Conservation (phyloP, 1,140 invertebrate genomes). For the Andrena cerasifolii region DNA sequence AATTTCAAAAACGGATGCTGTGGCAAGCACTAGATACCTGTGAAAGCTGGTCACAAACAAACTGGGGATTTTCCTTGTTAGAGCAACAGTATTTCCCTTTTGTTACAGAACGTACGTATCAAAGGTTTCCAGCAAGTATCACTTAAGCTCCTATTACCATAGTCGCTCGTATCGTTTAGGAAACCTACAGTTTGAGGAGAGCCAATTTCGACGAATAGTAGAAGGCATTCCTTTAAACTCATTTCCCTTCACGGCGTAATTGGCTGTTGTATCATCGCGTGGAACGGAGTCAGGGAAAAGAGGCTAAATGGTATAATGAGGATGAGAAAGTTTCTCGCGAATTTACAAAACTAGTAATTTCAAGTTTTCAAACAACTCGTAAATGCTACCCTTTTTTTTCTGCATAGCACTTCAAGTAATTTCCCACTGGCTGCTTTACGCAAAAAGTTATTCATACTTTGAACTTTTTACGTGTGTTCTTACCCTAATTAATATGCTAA, state of each 20-base stretch:
- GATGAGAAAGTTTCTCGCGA: conserved; percentile 46
- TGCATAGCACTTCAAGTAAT: not conserved
- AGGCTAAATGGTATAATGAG: conserved; percentile 43
- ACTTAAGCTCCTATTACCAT: not conserved
- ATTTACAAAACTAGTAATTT: conserved; percentile 30
- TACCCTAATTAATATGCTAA: not conserved
- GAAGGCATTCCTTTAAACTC: conserved; percentile 57
- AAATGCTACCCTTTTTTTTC: conserved; percentile 39
- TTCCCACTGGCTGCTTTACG: not conserved
- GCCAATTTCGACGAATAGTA: conserved; percentile 42
- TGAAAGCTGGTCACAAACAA: too few species aligned
- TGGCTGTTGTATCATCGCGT: conserved; percentile 37
- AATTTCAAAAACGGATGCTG: too few species aligned
- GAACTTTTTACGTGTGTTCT: not conserved
- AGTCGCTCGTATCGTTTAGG: conserved; percentile 32
- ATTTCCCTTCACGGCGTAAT: conserved; percentile 52
- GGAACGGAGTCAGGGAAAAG: conserved; percentile 23
- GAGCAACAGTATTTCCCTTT: not conserved
- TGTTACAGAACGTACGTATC: not conserved
- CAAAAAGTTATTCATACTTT: not conserved
- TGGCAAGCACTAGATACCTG: too few species aligned
- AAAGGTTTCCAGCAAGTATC: not conserved
- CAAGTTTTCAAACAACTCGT: conserved; percentile 23
- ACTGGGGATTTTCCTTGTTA: not conserved
- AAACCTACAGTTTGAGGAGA: conserved; percentile 37